Percentiles rank a stretch among this genome's conserved stretches.
phyloP scores from a whole-genome alignment of 2,113 vertebrate species.

The Etheostoma cragini region DNA sequence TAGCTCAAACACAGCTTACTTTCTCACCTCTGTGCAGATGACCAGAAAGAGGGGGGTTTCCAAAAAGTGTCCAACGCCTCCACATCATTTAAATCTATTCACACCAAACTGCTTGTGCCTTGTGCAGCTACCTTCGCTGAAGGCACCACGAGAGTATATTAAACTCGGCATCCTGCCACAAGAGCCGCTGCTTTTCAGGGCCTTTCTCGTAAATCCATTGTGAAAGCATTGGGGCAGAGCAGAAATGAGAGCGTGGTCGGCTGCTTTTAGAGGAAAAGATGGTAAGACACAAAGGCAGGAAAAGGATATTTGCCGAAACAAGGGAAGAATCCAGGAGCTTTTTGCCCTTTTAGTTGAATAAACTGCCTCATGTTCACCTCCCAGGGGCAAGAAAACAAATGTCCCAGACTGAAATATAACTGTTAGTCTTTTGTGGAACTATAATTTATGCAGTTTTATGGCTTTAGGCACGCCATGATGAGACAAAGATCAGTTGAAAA shows the following conservation, averaged over 20 bases:
- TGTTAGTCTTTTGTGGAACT: neutral
- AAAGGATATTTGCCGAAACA: conserved; percentile 35
- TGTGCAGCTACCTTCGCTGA: conserved; percentile 28
- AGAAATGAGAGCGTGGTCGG: conserved; percentile 32
- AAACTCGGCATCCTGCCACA: conserved; percentile 48
- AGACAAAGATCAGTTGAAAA: conserved; percentile 41
- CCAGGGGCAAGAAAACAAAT: conserved; percentile 28
- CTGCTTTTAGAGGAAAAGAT: conserved; percentile 35
- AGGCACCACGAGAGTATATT: conserved; percentile 22
- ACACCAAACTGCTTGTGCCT: conserved; percentile 12
- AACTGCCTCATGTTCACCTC: conserved; percentile 14
- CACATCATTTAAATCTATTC: conserved; percentile 27
- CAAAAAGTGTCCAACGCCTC: neutral
- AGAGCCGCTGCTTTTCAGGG: conserved; percentile 41
- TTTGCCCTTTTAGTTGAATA: conserved; percentile 7
- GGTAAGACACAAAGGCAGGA: conserved; percentile 63
- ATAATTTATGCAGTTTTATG: conserved; percentile 15
- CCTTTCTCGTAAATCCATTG: conserved; percentile 51
- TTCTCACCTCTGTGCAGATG: neutral
- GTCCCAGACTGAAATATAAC: neutral
- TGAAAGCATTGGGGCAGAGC: conserved; percentile 53
- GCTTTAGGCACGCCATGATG: conserved; percentile 11
- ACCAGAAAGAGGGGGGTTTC: neutral
- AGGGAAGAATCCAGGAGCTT: conserved; percentile 29
- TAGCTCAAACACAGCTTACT: neutral